Evolutionary conservation across 1,140 invertebrate species (phyloP), one percentile per base, ranked within the genome.

Genomic region (Euura saliciscinereae): DNA sequence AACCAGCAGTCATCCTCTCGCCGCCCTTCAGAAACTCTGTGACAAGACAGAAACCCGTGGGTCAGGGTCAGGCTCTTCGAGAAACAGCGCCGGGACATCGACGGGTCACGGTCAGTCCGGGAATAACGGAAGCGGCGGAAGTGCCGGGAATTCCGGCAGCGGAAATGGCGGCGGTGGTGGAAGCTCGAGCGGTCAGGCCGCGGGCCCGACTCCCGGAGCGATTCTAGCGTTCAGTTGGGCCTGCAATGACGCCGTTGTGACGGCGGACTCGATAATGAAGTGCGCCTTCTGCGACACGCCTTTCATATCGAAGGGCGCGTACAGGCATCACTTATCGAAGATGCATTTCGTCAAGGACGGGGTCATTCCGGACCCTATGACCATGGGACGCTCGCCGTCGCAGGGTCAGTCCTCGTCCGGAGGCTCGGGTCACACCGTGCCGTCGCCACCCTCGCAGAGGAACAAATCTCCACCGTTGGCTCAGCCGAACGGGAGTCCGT

Each of bases 321-420:
- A 98, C 86, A 92, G 97, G 78, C 97, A 98, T 86, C 97, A 99
- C 82, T 87, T 99, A 72, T 97, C 96, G 69, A 98, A 98, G 83
- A 97, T 98, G 93, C 97, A 99, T 87, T 96, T 98, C 80, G 95
- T 98, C 44, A 98, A 98, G 84, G 97, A 98, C 78, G 95, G 94
- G 8, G 93, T 94, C 28, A 91, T 93, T 75, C 93, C 93, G 3
- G 94, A 93, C 78, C 91, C 92, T 0, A 86, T 93, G 42, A 89
- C 89, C 2, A 87, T 92, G 83, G 87, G 77, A 80, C 89, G 84
- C 85, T 89, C 84, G 76, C 86, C 83, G 74, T 87, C 73, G 78
- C 87, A 74, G 45, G 82, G 79, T 13, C 90, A 90, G 75, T 86
- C 89, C 70, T 87, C 90, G 0, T 80, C 84, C 10, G 75, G 78